A percentile compares a stretch with the other conserved stretches of the same genome.
Evolutionary conservation across 1,140 invertebrate genomes (phyloP).

Genomic region (Chelonus insularis): DNA sequence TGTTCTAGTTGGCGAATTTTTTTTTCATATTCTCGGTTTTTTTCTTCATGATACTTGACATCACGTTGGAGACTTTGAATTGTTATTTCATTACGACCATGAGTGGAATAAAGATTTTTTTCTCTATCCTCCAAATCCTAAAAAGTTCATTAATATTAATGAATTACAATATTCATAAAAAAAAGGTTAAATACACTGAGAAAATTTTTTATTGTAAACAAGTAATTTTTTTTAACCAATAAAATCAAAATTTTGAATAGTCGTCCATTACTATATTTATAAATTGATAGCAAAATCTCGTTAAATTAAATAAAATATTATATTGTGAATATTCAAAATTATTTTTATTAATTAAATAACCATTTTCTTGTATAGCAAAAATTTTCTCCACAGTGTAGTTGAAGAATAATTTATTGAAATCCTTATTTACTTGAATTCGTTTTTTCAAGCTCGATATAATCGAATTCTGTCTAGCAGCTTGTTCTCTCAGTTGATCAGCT

Average conservation of each 20-base stretch:
- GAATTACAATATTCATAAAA: too few relatives aligned
- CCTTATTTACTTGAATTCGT: constrained; percentile 66
- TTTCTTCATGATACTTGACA: constrained; percentile 73
- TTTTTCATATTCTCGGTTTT: constrained; percentile 73
- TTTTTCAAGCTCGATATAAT: constrained; percentile 77
- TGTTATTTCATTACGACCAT: constrained; percentile 69
- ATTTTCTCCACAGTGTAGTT: too few relatives aligned
- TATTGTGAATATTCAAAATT: too few relatives aligned
- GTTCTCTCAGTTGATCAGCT: constrained; percentile 74
- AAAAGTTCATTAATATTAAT: background rate
- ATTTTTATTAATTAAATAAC: too few relatives aligned
- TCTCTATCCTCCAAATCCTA: constrained; percentile 75
- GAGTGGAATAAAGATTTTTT: constrained; percentile 64
- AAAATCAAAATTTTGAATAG: too few relatives aligned
- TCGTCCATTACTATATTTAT: too few relatives aligned
- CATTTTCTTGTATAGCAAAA: too few relatives aligned
- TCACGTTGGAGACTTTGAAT: constrained; percentile 75
- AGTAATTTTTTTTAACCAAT: too few relatives aligned
- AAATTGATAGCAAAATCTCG: too few relatives aligned
- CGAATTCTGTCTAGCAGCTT: constrained; percentile 77
- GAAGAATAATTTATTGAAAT: background rate
- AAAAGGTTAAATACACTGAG: too few relatives aligned
- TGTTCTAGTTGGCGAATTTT: constrained; percentile 72
- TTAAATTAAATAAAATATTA: too few relatives aligned
- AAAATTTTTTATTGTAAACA: too few relatives aligned